phyloP scores from a whole-genome alignment of 2,888 invertebrate species.

The Coleophora deauratella region DNA sequence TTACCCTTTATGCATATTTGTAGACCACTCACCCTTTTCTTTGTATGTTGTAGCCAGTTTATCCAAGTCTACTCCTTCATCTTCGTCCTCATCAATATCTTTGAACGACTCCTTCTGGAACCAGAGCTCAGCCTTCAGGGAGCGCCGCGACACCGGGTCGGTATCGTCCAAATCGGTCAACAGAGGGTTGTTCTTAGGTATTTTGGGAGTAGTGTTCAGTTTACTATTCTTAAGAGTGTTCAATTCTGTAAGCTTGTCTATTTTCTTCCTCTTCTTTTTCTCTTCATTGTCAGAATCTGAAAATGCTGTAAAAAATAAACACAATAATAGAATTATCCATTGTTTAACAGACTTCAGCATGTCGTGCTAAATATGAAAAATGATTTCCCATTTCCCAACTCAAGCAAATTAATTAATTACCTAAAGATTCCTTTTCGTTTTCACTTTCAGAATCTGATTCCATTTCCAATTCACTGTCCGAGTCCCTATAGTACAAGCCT shows the following conservation, averaged over 20 bases:
- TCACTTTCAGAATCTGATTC: constrained; percentile 73
- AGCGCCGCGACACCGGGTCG: constrained; percentile 80
- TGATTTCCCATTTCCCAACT: too few species aligned
- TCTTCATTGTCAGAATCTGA: constrained; percentile 77
- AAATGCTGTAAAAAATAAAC: constrained; percentile 61
- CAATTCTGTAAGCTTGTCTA: constrained; percentile 52
- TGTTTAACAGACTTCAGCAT: too few species aligned
- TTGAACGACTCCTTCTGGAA: constrained; percentile 90
- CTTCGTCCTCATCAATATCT: constrained; percentile 85
- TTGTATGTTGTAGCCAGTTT: constrained; percentile 82
- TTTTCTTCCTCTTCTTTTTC: constrained; percentile 45
- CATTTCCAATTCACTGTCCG: constrained; percentile 77
- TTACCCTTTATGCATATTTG: too few species aligned
- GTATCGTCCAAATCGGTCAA: constrained; percentile 86
- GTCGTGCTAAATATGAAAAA: too few species aligned
- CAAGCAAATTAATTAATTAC: constrained; percentile 30
- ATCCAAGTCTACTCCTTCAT: constrained; percentile 91
- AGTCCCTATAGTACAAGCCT: constrained; percentile 79
- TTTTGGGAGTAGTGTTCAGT: constrained; percentile 27
- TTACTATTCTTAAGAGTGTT: constrained; percentile 57
- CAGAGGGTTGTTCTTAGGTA: constrained; percentile 77
- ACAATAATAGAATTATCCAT: background rate
- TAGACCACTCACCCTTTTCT: constrained; percentile 74
- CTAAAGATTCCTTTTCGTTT: constrained; percentile 71
- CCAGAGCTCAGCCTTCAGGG: constrained; percentile 89